Conservation (phyloP, 1,140 invertebrate genomes). For the Eumeta japonica region DNA sequence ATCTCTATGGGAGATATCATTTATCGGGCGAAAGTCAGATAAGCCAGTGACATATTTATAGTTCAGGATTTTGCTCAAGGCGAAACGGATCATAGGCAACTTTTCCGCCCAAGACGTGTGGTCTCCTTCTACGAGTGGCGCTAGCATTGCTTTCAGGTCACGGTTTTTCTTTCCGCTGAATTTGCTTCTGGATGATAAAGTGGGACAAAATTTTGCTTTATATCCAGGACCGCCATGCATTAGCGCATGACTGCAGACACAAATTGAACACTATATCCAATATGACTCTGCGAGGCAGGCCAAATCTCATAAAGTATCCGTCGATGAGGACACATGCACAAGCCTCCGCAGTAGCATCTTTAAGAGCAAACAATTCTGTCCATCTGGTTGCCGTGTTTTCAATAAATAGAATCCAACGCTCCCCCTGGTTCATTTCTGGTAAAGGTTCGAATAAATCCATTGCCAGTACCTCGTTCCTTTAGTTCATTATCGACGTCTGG, state of each 20-base stretch:
- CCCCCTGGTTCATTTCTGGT: constrained; percentile 8
- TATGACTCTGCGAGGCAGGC: constrained; percentile 6
- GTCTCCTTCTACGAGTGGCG: constrained; percentile 10
- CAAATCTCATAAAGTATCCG: constrained; percentile 8
- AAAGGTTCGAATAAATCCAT: constrained; percentile 19
- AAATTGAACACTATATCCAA: constrained; percentile 9
- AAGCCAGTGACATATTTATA: constrained; percentile 9
- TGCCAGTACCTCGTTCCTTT: constrained; percentile 12
- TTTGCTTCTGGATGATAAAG: constrained; percentile 20
- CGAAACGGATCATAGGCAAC: constrained; percentile 13
- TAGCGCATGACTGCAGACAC: constrained; percentile 4
- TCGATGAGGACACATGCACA: constrained; percentile 2
- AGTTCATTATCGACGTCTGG: constrained; percentile 9
- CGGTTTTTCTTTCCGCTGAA: constrained; percentile 18
- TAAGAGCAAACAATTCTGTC: constrained; percentile 12
- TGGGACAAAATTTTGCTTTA: no score
- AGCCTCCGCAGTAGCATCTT: constrained; percentile 12
- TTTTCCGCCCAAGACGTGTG: constrained; percentile 11
- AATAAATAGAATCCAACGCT: constrained; percentile 16
- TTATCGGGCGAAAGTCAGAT: no score
- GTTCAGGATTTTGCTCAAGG: no score
- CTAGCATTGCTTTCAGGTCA: constrained; percentile 12
- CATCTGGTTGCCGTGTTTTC: constrained; percentile 16
- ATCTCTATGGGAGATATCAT: constrained; percentile 7
- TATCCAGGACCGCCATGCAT: no score